Base-by-base conservation (phyloP, 2,797 vertebrate species). In the Melanotaenia boesemani region DNA sequence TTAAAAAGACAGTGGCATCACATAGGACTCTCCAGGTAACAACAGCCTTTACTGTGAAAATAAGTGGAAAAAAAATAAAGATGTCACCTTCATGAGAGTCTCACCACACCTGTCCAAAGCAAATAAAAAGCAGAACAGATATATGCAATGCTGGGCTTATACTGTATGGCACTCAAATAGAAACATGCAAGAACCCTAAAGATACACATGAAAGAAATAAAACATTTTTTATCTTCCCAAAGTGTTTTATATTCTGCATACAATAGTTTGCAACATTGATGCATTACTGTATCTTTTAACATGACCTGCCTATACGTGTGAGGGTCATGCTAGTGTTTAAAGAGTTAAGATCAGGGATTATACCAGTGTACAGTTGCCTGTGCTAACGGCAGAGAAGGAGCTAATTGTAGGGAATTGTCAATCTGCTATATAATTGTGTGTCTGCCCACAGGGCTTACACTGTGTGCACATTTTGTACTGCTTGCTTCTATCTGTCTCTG, bases 331-430 rank as follows among this genome's bases (percentile, higher is more conserved):
- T 67, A 74, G 72, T 84, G 70, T 83, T 85, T 80, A 80, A 82
- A 86, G 74, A 67, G 72, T 70, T 80, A 82, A 86, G 82, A 77
- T 62, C 57, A 57, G 72, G 77, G 83, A 89, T 91, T 86, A 83
- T 50, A 28, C 48, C 61, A 39, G 74, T 82, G 81, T 86, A 83
- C 74, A 57, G 67, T 69, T 61, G 76, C 52, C 89, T 87, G 81
- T 70, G 62, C 63, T 80, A 85, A 83, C 74, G 72, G 65, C 74
- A 50, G 60, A 70, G 70, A 73, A 62, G 58, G 69, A 67, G 71
- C 82, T 89, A 87, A 92, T 84, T 83, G 79, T 67, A 79, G 63
- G 67, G 76, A 85, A 65, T 67, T 78, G 81, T 76, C 72, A 76
- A 6, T 34, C 65, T 70, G 70, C 39, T 68, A 9, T 61, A 55